Evolutionary conservation across 2,888 invertebrate species (phyloP).

Genomic region (Caenorhabditis zanzibari): DNA sequence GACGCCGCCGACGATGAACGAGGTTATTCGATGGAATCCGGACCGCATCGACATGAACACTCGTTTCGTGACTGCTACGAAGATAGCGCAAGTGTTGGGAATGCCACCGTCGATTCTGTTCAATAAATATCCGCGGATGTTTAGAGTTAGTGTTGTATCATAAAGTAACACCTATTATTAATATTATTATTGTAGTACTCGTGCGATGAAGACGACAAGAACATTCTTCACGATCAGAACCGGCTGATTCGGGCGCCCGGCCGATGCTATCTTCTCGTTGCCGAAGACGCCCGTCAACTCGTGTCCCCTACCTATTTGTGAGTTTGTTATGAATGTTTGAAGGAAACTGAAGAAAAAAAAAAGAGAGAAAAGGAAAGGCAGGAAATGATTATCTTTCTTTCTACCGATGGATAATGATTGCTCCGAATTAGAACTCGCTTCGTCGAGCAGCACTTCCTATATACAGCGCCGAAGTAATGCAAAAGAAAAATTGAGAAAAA

Average conservation of each 20-base stretch:
- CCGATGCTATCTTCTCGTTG: conserved; percentile 69
- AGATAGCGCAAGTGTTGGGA: conserved; percentile 67
- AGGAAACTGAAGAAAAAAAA: conserved; percentile 23
- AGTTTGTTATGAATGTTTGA: conserved; percentile 39
- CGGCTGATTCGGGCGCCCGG: conserved; percentile 66
- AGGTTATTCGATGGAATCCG: conserved; percentile 80
- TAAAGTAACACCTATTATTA: not conserved
- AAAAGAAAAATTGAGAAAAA: not conserved
- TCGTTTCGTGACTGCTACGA: conserved; percentile 77
- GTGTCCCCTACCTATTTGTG: conserved; percentile 54
- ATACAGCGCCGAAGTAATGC: not conserved
- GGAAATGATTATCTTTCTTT: conserved; percentile 55
- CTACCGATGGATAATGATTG: conserved; percentile 49
- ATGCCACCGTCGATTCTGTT: conserved; percentile 74
- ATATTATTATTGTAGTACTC: conserved; percentile 71
- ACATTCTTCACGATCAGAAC: conserved; percentile 75
- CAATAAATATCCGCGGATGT: conserved; percentile 77
- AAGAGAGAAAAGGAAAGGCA: not conserved
- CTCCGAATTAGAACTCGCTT: conserved; percentile 50
- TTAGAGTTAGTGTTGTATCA: conserved; percentile 65
- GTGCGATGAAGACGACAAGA: conserved; percentile 82
- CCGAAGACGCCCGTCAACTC: conserved; percentile 70
- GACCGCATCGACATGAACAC: conserved; percentile 73
- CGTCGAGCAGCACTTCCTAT: conserved; percentile 53
- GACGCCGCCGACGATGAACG: conserved; percentile 74